Evolutionary conservation across 2,113 vertebrate genomes (phyloP), one percentile per base, ranked within the genome.

Genomic region (Vulpes ferrilata): DNA sequence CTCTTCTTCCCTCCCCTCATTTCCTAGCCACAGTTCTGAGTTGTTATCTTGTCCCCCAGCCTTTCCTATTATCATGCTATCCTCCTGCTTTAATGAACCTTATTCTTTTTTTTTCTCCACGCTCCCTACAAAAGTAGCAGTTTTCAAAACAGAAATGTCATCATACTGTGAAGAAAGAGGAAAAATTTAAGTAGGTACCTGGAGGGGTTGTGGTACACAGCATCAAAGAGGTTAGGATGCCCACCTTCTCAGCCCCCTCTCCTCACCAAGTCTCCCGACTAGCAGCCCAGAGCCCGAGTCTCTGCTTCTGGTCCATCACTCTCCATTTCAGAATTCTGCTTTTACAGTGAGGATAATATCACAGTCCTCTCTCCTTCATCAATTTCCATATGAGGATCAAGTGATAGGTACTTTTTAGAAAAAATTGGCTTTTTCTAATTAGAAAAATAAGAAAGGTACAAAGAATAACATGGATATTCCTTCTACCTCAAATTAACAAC

Each of bases 61-160:
- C 48, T 71, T 38, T 32, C 30, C n/a, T 92, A 81, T 82, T 93
- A 74, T 81, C 85, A 1, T 23, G 78, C n/a, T 22, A 7, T 82
- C 71, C 57, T 94, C 35, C 80, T 43, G 22, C 55, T 89, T 95
- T 76, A 78, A n/a, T 51, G 64, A 71, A 32, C 12, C 32, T 65
- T 83, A 67, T 92, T 92, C 69, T 60, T 90, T 43, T 32, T 32
- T 38, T 85, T 93, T 76, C 69, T 90, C 78, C 69, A 11, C 51
- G 57, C 73, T 64, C 60, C 88, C 93, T 57, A 67, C 22, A 93
- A 90, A 97, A 79, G 59, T 23, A 84, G 60, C 23, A 30, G 55
- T 23, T 67, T 83, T 96, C 57, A 35, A 69, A 97, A 67, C 59
- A 74, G 62, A 83, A 89, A 76, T 76, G 53, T 65, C 81, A 81